Conservation (phyloP, 1,140 invertebrate genomes). For the Spodoptera litura region DNA sequence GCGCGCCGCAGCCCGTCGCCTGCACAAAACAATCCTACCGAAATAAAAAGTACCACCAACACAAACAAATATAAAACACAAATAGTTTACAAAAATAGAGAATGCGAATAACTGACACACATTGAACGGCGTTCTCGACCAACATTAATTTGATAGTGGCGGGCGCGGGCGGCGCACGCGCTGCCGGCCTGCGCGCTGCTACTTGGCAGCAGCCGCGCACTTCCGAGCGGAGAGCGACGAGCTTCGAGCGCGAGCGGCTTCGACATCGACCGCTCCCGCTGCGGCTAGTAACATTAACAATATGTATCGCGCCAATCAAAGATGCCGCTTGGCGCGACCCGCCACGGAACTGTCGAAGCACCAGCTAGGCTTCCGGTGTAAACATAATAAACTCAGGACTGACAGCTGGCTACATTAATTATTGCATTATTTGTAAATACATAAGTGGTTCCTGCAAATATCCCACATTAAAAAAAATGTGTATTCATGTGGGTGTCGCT, state of each 20-base stretch:
- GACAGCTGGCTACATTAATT: neutral
- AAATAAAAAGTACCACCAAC: conserved; percentile 61
- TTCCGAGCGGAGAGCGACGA: neutral
- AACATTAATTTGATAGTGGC: conserved; percentile 66
- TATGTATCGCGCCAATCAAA: conserved; percentile 9
- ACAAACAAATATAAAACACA: conserved; percentile 70
- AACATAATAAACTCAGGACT: neutral
- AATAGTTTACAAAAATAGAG: conserved; percentile 74
- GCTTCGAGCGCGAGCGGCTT: neutral
- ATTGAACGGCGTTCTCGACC: conserved; percentile 57
- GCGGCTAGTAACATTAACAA: neutral
- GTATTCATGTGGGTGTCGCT: conserved; percentile 65
- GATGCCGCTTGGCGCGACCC: neutral
- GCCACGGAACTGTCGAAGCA: neutral
- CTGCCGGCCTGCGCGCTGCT: neutral
- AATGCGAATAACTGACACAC: conserved; percentile 77
- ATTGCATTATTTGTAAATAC: neutral
- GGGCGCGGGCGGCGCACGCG: conserved; percentile 22
- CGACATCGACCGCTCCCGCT: neutral
- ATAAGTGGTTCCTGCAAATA: conserved; percentile 2
- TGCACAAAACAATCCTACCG: conserved; percentile 57
- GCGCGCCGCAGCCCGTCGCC: conserved; percentile 14
- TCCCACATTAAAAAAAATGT: neutral
- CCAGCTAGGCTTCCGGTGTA: neutral
- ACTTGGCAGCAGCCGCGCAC: neutral